These are phyloP conservation scores for Peromyscus aztecus DNA, from an alignment of 2,797 vertebrate genomes.

Conservation along the genomic window DNA sequence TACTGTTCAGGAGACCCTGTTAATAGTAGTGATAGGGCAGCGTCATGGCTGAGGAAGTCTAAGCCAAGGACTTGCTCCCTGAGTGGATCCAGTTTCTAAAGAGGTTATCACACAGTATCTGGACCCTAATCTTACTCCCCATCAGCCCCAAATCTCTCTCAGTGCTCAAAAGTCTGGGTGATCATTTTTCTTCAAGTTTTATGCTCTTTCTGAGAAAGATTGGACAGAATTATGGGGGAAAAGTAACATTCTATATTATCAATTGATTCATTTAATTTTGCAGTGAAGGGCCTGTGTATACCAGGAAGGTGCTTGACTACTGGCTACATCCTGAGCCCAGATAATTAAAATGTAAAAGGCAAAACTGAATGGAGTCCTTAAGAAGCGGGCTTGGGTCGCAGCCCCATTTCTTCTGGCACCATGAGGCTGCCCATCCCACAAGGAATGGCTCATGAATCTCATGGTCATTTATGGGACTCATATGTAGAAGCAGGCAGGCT, in stretches of 20 bases:
- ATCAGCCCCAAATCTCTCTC: background rate
- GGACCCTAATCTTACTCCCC: background rate
- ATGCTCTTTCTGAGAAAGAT: background rate
- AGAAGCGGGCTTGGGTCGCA: background rate
- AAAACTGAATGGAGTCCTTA: background rate
- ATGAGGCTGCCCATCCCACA: accelerated
- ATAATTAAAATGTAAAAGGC: background rate
- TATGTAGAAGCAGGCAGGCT: background rate
- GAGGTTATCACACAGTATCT: too few relatives aligned
- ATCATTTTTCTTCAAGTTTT: background rate
- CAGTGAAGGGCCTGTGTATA: background rate
- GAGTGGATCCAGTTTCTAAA: background rate
- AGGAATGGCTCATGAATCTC: background rate
- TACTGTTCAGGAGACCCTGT: background rate
- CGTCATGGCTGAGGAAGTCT: background rate
- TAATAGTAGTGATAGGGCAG: background rate
- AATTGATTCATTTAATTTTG: background rate
- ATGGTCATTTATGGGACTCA: background rate
- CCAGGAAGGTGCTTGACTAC: too few relatives aligned
- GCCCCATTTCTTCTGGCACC: background rate
- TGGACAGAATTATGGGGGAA: background rate
- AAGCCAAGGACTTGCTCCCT: background rate
- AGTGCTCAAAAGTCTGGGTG: background rate
- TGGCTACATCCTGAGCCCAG: background rate
- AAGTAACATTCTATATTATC: background rate